Conservation (phyloP, 2,797 vertebrate genomes). For the Micromesistius poutassou region DNA sequence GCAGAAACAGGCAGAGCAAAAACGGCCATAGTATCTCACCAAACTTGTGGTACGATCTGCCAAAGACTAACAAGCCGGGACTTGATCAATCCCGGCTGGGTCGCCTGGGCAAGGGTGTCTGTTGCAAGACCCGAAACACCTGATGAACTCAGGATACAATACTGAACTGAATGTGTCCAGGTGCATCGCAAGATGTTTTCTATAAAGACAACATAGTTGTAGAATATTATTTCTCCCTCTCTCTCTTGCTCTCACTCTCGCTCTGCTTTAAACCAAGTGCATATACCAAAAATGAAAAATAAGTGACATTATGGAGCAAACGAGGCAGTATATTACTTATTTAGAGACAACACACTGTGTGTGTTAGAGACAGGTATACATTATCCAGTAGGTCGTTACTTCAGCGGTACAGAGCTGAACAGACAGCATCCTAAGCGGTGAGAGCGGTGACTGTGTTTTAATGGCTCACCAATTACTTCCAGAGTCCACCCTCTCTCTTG, state of each 20-base stretch:
- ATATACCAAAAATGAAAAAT: constrained; percentile 13
- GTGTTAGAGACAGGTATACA: constrained; percentile 55
- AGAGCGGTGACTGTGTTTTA: constrained; percentile 59
- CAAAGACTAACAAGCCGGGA: no score
- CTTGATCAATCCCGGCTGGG: no score
- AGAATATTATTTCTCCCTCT: constrained; percentile 2
- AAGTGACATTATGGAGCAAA: constrained; percentile 50
- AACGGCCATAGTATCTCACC: no score
- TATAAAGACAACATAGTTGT: background rate
- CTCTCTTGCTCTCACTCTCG: background rate
- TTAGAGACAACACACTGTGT: constrained; percentile 67
- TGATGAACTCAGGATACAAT: no score
- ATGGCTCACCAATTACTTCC: constrained; percentile 67
- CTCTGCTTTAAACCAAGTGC: constrained; percentile 31
- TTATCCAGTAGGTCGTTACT: constrained; percentile 64
- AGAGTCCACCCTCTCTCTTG: constrained; percentile 36
- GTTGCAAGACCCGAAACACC: no score
- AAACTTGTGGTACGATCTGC: no score
- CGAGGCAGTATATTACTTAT: constrained; percentile 67
- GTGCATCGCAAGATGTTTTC: no score
- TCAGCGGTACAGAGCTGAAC: constrained; percentile 58
- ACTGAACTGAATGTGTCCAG: no score
- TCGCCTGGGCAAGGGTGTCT: no score
- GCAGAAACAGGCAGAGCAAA: no score
- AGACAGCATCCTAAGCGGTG: constrained; percentile 63